Percentiles rank a stretch among this genome's conserved stretches.
These are phyloP conservation scores for Pogonocherus hispidulus DNA, from an alignment of 2,888 invertebrate species.

Conservation along the genomic window DNA sequence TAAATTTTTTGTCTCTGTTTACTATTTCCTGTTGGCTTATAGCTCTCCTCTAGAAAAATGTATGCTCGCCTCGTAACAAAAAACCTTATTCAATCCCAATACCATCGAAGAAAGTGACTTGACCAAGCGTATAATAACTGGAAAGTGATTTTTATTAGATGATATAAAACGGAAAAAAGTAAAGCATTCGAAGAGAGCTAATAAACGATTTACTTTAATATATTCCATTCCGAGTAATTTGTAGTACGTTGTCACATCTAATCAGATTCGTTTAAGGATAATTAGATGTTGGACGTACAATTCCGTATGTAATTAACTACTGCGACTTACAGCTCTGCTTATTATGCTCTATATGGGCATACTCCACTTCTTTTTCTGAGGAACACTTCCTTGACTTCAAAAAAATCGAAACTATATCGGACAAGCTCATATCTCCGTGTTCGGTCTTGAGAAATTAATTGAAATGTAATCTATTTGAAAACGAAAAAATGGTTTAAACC, in stretches of 20 bases:
- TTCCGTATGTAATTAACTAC: constrained; percentile 36
- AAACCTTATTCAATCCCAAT: constrained; percentile 21
- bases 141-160: constrained; percentile 54
- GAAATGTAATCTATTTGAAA: too few relatives aligned
- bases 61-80: constrained; percentile 17
- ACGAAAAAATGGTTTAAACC: too few relatives aligned
- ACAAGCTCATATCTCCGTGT: constrained; percentile 1
- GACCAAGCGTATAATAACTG: constrained; percentile 52
- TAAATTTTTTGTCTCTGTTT: constrained; percentile 24
- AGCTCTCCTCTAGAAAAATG: constrained; percentile 18
- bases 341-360: constrained; percentile 40
- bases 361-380: constrained; percentile 32
- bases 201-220: constrained; percentile 41
- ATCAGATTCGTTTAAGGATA: constrained; percentile 42
- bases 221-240: constrained; percentile 41
- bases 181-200: constrained; percentile 32
- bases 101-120: constrained; percentile 51
- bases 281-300: constrained; percentile 40
- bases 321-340: constrained; percentile 39
- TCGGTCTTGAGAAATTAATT: background rate
- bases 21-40: constrained; percentile 16
- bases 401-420: constrained; percentile 15
- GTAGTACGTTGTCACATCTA: constrained; percentile 33
- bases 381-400: constrained; percentile 35
- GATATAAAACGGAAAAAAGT: constrained; percentile 43